A percentile compares a stretch with the other conserved stretches of the same genome.
phyloP scores from a whole-genome alignment of 2,113 vertebrate genomes.

The Columba janthina region DNA sequence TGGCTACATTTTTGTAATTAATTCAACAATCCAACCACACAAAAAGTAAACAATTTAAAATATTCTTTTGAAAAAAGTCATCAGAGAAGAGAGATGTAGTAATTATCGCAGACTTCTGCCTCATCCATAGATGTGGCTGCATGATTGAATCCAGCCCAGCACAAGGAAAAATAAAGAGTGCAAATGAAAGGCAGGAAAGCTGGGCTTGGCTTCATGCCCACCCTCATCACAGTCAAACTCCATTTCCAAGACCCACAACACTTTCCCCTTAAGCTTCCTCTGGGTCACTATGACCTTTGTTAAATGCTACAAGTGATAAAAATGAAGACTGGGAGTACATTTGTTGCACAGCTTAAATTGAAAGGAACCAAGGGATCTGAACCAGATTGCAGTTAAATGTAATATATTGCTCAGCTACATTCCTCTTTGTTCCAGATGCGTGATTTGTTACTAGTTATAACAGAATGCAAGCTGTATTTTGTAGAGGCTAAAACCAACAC shows the following conservation, averaged over 20 bases:
- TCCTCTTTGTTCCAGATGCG: slow-evolving; percentile 19
- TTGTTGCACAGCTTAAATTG: slow-evolving; percentile 33
- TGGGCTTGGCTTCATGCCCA: slow-evolving; percentile 26
- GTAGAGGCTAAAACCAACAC: slow-evolving; percentile 4
- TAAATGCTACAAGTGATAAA: slow-evolving; percentile 46
- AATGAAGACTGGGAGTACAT: slow-evolving; percentile 28
- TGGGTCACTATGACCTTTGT: slow-evolving; percentile 59
- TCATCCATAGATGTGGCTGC: not conserved
- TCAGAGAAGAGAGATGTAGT: slow-evolving; percentile 1
- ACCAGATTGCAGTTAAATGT: slow-evolving; percentile 46
- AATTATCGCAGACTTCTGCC: slow-evolving; percentile 1
- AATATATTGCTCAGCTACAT: not conserved
- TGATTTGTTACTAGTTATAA: slow-evolving; percentile 34
- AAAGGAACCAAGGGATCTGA: slow-evolving; percentile 31
- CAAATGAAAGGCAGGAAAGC: not conserved
- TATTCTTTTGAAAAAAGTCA: slow-evolving; percentile 33
- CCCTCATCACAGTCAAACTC: not conserved
- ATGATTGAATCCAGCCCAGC: not conserved
- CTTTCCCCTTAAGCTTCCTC: slow-evolving; percentile 29
- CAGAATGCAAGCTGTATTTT: slow-evolving; percentile 36
- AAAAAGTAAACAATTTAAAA: slow-evolving; percentile 42
- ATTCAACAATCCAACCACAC: slow-evolving; percentile 16
- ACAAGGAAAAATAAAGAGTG: not conserved
- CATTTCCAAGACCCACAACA: slow-evolving; percentile 30
- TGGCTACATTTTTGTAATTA: slow-evolving; percentile 34